These are phyloP conservation scores for Nymphalis c-album DNA, from an alignment of 2,888 invertebrate species.

Conservation along the genomic window DNA sequence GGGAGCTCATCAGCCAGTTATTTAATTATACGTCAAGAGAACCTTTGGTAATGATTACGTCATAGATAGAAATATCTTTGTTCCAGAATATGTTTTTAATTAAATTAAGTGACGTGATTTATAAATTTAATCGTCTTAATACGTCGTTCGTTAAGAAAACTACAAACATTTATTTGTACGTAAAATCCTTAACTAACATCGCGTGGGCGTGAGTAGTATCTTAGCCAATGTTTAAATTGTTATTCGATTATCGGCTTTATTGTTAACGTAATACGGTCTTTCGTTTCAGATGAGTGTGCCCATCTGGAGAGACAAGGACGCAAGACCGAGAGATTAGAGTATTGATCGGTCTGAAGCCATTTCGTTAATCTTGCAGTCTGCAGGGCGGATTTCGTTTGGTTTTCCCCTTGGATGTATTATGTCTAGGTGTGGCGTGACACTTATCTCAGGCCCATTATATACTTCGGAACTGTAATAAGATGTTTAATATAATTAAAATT, in stretches of 20 bases:
- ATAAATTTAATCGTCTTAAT: background rate
- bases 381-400: constrained; percentile 52
- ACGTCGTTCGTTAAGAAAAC: background rate
- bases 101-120: background rate
- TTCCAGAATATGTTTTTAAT: too few relatives aligned
- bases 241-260: constrained; percentile 27
- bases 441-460: constrained; percentile 7
- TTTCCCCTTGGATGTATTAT: constrained; percentile 33
- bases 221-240: constrained; percentile 12
- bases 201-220: constrained; percentile 32
- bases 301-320: constrained; percentile 67
- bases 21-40: too few relatives aligned
- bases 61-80: too few relatives aligned
- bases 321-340: constrained; percentile 72
- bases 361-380: constrained; percentile 74
- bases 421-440: constrained; percentile 28
- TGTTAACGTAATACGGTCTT: constrained; percentile 51
- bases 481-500: too few relatives aligned
- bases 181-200: constrained; percentile 29
- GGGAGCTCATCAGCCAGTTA: too few relatives aligned
- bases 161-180: background rate
- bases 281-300: constrained; percentile 31
- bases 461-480: background rate
- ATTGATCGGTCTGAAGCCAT: constrained; percentile 59
- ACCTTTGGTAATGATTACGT: too few relatives aligned